Base-by-base conservation (phyloP, 2,888 invertebrate species). In the Ariolimax columbianus region DNA sequence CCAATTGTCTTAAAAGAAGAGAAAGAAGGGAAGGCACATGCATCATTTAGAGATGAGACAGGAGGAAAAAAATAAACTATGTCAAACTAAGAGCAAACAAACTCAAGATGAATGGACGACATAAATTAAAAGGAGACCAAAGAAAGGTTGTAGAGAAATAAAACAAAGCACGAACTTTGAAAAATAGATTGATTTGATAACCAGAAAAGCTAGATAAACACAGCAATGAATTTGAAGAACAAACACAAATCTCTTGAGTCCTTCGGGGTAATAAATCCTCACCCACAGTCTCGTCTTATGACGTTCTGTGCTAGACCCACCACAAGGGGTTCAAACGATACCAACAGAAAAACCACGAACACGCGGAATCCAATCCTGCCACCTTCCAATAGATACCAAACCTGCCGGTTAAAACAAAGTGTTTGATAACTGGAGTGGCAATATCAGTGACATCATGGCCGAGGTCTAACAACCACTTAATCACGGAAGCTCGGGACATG, bases 401-500 rank as follows among this genome's bases (percentile, higher is more conserved):
- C 77, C 77, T 59, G 38, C 36, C 4, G 77, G 77, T 63, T 78
- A 78, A 59, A 78, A 38, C 59, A 78, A 78, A 78, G 33, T 78
- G 38, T 63, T 36, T 59, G 59, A 78, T 78, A 78, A 59, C 77
- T 78, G 26, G 38, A 78, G 77, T 78, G 77, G 59, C 26, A 63
- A 63, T 78, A 59, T 78, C 77, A 1, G 63, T 79, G 79, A 68
- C 66, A 66, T 79, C 63, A 47, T 40, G 66, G 66, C 68, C 33
- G 30, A n/a, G 23, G 40, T 30, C 79, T 79, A 66, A 47, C 79
- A 79, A 33, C 36, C 66, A 79, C 79, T 79, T 79, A 36, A 79
- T 26, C 79, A 79, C 43, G 63, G 66, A 43, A 68, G 43, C 30
- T 38, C 23, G 4, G 23, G 33, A 2, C 47, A 40, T 26, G 19